Evolutionary conservation across 1,140 invertebrate genomes (phyloP).

Genomic region (Orius laevigatus): DNA sequence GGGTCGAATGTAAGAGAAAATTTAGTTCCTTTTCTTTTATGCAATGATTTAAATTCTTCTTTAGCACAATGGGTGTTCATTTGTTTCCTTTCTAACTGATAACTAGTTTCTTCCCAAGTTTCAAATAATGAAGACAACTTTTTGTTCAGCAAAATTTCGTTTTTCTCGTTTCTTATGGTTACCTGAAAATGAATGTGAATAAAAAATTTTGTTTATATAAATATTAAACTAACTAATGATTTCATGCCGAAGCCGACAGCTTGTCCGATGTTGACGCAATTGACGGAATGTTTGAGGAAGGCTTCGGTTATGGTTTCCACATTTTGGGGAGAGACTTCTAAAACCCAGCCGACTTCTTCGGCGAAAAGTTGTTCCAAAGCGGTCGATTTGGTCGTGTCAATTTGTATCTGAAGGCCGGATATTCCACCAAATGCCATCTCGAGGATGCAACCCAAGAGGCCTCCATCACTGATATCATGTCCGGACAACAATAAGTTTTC

Average conservation of each 20-base stretch:
- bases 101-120: constrained; percentile 93
- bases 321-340: constrained; percentile 53
- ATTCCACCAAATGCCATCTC: constrained; percentile 94
- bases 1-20: constrained; percentile 54
- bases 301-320: constrained; percentile 38
- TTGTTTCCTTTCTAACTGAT: constrained; percentile 69
- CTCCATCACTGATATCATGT: constrained; percentile 94
- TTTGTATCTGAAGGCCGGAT: constrained; percentile 54
- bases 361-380: constrained; percentile 42
- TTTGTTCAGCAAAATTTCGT: constrained; percentile 32
- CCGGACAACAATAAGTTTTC: constrained; percentile 63
- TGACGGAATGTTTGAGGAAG: constrained; percentile 42
- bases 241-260: constrained; percentile 46
- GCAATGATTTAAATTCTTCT: constrained; percentile 51
- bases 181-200: constrained; percentile 12
- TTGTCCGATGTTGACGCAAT: constrained; percentile 55
- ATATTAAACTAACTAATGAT: constrained; percentile 31
- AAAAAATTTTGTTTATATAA: background rate
- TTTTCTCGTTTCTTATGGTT: constrained; percentile 3
- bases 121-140: constrained; percentile 49
- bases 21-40: constrained; percentile 35
- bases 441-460: constrained; percentile 70
- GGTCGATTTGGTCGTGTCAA: constrained; percentile 39
- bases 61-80: constrained; percentile 59
- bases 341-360: constrained; percentile 84